Evolutionary conservation across 1,140 invertebrate genomes (phyloP).

Genomic region (Drosophila kurseongensis): DNA sequence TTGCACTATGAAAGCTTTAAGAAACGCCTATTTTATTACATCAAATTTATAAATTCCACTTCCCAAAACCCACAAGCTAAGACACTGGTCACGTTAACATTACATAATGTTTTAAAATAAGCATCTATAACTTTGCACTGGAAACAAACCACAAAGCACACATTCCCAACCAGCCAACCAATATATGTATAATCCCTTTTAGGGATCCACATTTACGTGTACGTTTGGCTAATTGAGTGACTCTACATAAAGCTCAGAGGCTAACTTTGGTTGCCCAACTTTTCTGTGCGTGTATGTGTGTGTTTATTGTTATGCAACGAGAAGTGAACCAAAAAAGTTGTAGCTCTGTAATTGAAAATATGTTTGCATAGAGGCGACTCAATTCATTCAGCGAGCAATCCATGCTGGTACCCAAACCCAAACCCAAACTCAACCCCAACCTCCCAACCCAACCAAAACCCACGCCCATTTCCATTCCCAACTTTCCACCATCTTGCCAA

Average conservation of each 20-base stretch:
- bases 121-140: conserved; percentile 22
- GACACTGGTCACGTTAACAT: conserved; percentile 3
- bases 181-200: conserved; percentile 22
- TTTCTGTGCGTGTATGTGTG: conserved; percentile 16
- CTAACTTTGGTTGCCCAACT: conserved; percentile 46
- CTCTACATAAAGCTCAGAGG: conserved; percentile 14
- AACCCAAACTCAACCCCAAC: not conserved
- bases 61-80: not conserved
- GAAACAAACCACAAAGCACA: conserved; percentile 1
- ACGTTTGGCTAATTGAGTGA: conserved; percentile 53
- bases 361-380: conserved; percentile 51
- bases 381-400: conserved; percentile 34
- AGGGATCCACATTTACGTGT: conserved; percentile 32
- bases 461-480: conserved; percentile 5
- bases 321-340: conserved; percentile 48
- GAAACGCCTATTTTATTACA: no score
- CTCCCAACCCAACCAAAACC: not conserved
- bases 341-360: conserved; percentile 50
- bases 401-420: conserved; percentile 11
- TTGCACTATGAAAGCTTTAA: no score
- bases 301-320: conserved; percentile 49
- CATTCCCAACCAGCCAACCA: not conserved
- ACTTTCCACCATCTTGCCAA: conserved; percentile 50
- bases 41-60: not conserved
- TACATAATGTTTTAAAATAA: conserved; percentile 17